Conservation (phyloP, 2,888 invertebrate species). For the Muschampia plurimacula region DNA sequence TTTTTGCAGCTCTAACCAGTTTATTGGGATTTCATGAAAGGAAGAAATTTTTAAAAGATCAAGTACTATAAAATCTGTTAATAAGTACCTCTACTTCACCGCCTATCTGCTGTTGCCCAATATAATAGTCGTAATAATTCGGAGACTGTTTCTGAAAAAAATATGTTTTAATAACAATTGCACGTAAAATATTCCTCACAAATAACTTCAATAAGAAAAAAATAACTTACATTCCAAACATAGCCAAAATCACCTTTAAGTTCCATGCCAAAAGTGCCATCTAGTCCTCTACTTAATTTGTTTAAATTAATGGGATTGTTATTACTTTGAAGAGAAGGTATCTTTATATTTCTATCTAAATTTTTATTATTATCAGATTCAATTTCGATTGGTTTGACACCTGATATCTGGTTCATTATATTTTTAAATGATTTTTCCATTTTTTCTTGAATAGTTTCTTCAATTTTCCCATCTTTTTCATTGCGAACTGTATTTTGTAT, state of each 20-base stretch:
- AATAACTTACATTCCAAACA: conserved; percentile 44
- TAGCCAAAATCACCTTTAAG: conserved; percentile 16
- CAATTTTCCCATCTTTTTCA: not conserved
- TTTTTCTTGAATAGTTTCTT: conserved; percentile 3
- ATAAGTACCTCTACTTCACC: conserved; percentile 1
- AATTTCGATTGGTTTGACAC: not conserved
- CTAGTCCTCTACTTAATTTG: not conserved
- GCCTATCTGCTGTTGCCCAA: not conserved
- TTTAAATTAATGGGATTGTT: not conserved
- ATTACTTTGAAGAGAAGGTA: not conserved
- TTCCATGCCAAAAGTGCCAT: conserved; percentile 21
- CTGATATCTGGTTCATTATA: conserved; percentile 1
- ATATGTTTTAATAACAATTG: not conserved
- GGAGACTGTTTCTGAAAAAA: conserved; percentile 21
- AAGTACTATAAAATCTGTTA: not conserved
- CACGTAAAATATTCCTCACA: not conserved
- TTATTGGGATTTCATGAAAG: not conserved
- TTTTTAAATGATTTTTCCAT: conserved; percentile 8
- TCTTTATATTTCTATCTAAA: not conserved
- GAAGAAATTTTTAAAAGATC: not conserved
- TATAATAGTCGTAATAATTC: conserved; percentile 23
- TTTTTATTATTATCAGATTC: not conserved
- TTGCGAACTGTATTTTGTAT: not conserved
- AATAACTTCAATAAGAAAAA: not conserved
- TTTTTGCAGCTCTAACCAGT: too few relatives aligned